Evolutionary conservation across 2,113 vertebrate species (phyloP).

Genomic region (Corvus cornix): DNA sequence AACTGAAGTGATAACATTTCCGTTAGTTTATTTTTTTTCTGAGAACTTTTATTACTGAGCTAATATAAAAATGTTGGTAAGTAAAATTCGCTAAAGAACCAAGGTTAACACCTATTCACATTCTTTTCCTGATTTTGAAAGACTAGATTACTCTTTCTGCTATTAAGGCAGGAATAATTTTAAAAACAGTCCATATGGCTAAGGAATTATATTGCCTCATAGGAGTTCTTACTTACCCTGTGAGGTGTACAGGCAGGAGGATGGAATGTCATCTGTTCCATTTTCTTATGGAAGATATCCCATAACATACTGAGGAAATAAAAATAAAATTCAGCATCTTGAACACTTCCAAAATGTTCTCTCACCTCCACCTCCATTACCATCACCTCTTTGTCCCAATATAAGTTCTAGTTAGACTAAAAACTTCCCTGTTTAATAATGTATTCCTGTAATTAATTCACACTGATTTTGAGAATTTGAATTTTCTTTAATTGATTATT

Average conservation of each 20-base stretch:
- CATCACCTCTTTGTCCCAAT: background rate
- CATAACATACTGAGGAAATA: background rate
- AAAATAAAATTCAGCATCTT: slow-evolving; percentile 40
- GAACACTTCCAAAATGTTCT: slow-evolving; percentile 19
- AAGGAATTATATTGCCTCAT: background rate
- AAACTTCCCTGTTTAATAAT: background rate
- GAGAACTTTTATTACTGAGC: background rate
- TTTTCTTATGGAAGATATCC: background rate
- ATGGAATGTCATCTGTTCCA: background rate
- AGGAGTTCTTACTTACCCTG: background rate
- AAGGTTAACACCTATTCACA: background rate
- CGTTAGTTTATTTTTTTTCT: background rate
- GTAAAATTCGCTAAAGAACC: background rate
- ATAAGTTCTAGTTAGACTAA: background rate
- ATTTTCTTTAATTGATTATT: background rate
- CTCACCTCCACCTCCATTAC: background rate
- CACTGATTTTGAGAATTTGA: background rate
- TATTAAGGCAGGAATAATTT: background rate
- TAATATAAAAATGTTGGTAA: background rate
- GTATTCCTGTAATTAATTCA: background rate
- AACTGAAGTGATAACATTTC: background rate
- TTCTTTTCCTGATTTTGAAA: background rate
- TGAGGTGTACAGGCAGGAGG: background rate
- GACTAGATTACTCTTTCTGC: background rate
- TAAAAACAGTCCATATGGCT: background rate